These are phyloP conservation scores for Odontomachus brunneus DNA, from an alignment of 1,140 invertebrate genomes.

Conservation along the genomic window DNA sequence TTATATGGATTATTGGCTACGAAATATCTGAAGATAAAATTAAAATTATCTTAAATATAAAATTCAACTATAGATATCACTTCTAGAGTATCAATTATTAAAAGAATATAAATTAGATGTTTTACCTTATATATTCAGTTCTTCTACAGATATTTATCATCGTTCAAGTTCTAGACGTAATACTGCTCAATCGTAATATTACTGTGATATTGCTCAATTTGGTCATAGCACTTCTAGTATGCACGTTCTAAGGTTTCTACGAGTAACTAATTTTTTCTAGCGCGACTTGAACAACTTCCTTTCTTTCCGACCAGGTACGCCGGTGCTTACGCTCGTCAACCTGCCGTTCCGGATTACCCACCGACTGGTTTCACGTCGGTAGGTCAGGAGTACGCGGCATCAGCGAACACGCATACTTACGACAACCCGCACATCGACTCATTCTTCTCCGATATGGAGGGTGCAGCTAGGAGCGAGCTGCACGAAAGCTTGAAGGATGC, in stretches of 20 bases:
- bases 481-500: conserved; percentile 33
- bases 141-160: neutral
- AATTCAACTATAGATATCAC: no score
- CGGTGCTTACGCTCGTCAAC: conserved; percentile 6
- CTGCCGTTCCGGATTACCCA: conserved; percentile 15
- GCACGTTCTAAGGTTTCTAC: conserved; percentile 4
- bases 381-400: conserved; percentile 38
- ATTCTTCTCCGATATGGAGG: conserved; percentile 50
- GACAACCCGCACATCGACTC: conserved; percentile 19
- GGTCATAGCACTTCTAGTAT: neutral
- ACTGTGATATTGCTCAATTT: neutral
- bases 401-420: conserved; percentile 28
- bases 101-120: no score
- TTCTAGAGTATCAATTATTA: no score
- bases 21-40: no score
- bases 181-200: no score
- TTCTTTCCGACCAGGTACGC: conserved; percentile 28
- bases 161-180: neutral
- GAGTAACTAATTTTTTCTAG: neutral
- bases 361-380: conserved; percentile 28
- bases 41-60: no score
- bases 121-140: no score
- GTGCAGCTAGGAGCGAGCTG: neutral
- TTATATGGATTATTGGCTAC: no score
- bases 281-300: neutral